Conservation (phyloP, 2,113 vertebrate species). For the Prionailurus bengalensis region DNA sequence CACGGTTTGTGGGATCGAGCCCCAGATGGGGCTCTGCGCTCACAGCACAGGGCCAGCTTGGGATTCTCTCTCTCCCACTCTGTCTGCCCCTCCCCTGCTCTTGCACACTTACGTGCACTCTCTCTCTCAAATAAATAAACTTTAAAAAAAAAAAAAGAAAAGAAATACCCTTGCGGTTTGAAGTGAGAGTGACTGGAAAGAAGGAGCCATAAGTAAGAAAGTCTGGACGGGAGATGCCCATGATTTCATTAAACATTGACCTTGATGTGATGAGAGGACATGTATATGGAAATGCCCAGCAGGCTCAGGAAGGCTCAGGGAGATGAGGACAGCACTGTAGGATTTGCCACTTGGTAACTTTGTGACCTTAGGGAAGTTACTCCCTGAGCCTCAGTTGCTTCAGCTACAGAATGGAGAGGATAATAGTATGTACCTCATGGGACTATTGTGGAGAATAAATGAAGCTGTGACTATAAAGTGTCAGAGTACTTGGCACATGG, state of each 20-base stretch:
- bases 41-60: too few species aligned
- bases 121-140: too few species aligned
- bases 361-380: background rate
- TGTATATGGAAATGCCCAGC: background rate
- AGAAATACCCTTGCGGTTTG: background rate
- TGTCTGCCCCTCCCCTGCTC: too few species aligned
- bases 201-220: background rate
- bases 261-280: background rate
- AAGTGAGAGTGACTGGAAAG: background rate
- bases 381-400: background rate
- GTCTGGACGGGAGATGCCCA: background rate
- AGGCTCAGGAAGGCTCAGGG: background rate
- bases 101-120: too few species aligned
- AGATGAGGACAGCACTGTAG: background rate
- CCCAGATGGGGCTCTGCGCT: too few species aligned
- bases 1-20: too few species aligned
- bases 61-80: too few species aligned
- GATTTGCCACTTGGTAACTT: background rate
- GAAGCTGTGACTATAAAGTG: background rate
- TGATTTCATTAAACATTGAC: background rate
- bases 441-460: background rate
- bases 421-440: background rate
- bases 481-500: background rate
- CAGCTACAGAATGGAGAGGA: background rate
- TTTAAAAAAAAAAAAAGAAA: too few species aligned